phyloP scores from a whole-genome alignment of 2,113 vertebrate genomes.

The Salvelinus alpinus region DNA sequence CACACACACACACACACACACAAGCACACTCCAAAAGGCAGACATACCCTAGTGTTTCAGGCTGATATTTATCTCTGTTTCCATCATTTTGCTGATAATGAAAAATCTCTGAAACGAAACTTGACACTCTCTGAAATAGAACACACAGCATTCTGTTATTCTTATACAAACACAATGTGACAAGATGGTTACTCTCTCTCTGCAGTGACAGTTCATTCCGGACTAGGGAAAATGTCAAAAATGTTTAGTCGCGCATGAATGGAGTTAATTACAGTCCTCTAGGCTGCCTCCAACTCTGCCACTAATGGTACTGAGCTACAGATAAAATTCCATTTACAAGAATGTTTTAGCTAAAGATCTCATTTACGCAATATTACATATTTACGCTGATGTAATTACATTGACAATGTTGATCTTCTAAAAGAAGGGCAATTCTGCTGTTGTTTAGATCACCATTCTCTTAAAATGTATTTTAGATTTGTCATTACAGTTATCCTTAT shows the following conservation, averaged over 20 bases:
- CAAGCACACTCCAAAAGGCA: background rate
- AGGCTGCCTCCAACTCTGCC: conserved; percentile 86
- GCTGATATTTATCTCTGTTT: conserved; percentile 5
- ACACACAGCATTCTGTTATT: conserved; percentile 77
- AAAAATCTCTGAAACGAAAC: conserved; percentile 55
- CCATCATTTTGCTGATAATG: conserved; percentile 26
- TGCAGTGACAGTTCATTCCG: conserved; percentile 96
- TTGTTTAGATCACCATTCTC: background rate
- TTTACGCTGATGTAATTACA: conserved; percentile 95
- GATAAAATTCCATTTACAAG: conserved; percentile 97
- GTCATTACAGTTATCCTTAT: background rate
- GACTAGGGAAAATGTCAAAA: conserved; percentile 98
- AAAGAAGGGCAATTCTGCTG: background rate
- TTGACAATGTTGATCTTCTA: conserved; percentile 78
- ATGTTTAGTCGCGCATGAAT: conserved; percentile 97
- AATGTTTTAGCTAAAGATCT: conserved; percentile 94
- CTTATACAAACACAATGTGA: conserved; percentile 88
- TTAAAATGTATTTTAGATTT: background rate
- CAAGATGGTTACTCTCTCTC: conserved; percentile 91
- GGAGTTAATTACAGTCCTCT: conserved; percentile 97
- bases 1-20: too few species aligned
- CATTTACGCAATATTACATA: conserved; percentile 97
- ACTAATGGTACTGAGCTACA: conserved; percentile 94
- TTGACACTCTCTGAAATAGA: conserved; percentile 45
- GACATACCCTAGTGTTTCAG: background rate